Evolutionary conservation across 2,888 invertebrate species (phyloP), one percentile per base, ranked within the genome.

Genomic region (Notodonta dromedarius): DNA sequence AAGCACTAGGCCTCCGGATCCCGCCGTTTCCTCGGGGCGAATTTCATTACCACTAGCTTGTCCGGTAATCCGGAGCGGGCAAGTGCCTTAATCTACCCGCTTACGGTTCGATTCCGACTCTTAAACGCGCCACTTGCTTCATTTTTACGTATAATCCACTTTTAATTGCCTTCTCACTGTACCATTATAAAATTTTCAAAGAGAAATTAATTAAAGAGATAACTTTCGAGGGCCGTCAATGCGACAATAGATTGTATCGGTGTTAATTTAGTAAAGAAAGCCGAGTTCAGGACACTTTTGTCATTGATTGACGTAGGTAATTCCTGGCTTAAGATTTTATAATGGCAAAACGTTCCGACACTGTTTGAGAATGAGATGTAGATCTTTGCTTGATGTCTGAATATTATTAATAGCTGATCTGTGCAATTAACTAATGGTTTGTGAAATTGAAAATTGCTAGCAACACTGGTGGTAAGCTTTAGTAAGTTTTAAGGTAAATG

Each of bases 1-100:
- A 83, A 86, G 82, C 76, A 79, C 87, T 89, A 89, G 91, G 90
- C 90, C 88, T 89, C 77, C 82, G 79, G 82, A 87, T 84, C 85
- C 84, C 86, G 80, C 82, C 81, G 88, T 90, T 90, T 90, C 86
- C 90, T 90, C 87, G 79, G 87, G 79, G 85, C 86, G 87, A 91
- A 91, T 91, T 93, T 92, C 92, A 93, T 93, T 92, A 93, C 90
- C 90, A 90, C 89, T 90, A 88, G 87, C 88, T 85, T 84, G 87
- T 82, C 85, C 85, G 79, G 85, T 92, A 93, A 93, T 93, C 91
- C 88, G 74, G 70, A 78, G 78, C 80, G 84, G 85, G 84, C 90
- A 87, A 91, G 84, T 89, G 89, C 84, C 87, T 87, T 91, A 91
- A 92, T 93, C 92, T 88, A 82, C 86, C 86, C 87, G 81, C 88